A percentile compares a stretch with the other conserved stretches of the same genome.
These are phyloP conservation scores for Beroe ovata DNA, from an alignment of 37 sponge, comb jelly and placozoan genomes.

Conservation along the genomic window DNA sequence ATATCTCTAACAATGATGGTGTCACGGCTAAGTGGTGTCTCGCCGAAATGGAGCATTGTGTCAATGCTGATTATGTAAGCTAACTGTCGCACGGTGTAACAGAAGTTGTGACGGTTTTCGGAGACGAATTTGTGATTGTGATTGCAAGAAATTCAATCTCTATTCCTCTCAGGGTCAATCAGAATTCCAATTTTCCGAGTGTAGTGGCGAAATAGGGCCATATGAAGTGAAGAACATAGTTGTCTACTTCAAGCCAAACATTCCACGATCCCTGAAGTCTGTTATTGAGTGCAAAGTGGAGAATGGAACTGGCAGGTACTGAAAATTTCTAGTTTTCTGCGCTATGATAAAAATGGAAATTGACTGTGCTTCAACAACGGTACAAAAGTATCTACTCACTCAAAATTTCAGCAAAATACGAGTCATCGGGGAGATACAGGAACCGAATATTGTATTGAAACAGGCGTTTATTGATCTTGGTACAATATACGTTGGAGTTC, in stretches of 20 bases:
- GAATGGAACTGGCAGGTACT: conserved; percentile 42
- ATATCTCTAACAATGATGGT: conserved; percentile 29
- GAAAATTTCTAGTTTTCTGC: neutral
- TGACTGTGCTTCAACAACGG: too few species aligned
- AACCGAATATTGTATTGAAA: conserved; percentile 29
- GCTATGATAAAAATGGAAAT: too few species aligned
- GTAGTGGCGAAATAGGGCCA: conserved; percentile 31
- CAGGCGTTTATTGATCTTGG: conserved; percentile 32
- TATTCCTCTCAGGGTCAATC: conserved; percentile 16
- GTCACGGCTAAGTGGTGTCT: conserved; percentile 37
- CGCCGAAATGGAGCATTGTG: conserved; percentile 40
- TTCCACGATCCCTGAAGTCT: conserved; percentile 34
- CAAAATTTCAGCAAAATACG: conserved; percentile 34
- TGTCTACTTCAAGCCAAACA: neutral
- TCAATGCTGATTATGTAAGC: conserved; percentile 58
- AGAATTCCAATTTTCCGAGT: conserved; percentile 51
- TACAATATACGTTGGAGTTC: conserved; percentile 23
- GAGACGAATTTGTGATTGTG: too few species aligned
- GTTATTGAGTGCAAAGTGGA: conserved; percentile 50
- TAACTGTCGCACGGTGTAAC: too few species aligned
- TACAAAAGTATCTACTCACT: too few species aligned
- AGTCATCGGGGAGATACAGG: conserved; percentile 38
- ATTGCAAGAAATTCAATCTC: neutral
- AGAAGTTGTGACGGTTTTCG: too few species aligned
- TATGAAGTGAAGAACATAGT: conserved; percentile 11